Percentiles rank a stretch among this genome's conserved stretches.
Conservation (phyloP, 2,888 invertebrate species). For the Lapara coniferarum region DNA sequence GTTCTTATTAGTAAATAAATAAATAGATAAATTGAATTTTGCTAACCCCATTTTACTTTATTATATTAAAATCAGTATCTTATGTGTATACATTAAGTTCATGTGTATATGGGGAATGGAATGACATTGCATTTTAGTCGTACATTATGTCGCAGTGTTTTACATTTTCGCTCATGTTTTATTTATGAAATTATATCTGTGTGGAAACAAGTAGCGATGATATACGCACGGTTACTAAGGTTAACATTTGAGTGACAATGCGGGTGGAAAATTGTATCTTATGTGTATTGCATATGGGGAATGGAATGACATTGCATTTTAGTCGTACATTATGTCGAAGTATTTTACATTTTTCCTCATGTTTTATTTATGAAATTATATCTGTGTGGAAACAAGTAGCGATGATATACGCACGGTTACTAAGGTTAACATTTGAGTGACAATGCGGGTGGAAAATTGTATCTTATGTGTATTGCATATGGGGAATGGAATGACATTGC, state of each 20-base stretch:
- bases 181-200: constrained; percentile 22
- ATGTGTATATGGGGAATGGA: not conserved
- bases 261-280: no score
- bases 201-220: constrained; percentile 2
- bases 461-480: not conserved
- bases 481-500: not conserved
- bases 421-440: not conserved
- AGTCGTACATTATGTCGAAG: constrained; percentile 1
- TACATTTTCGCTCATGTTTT: constrained; percentile 17
- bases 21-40: no score
- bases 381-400: constrained; percentile 7
- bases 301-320: constrained; percentile 10
- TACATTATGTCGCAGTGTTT: constrained; percentile 9
- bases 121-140: constrained; percentile 12
- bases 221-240: not conserved
- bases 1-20: no score
- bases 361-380: constrained; percentile 23
- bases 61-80: not conserved
- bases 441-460: no score
- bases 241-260: not conserved
- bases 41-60: not conserved
- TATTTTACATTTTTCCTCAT: constrained; percentile 19
- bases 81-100: not conserved
- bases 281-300: not conserved
- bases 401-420: not conserved